phyloP scores from a whole-genome alignment of 2,113 vertebrate species.

The Miniopterus natalensis region DNA sequence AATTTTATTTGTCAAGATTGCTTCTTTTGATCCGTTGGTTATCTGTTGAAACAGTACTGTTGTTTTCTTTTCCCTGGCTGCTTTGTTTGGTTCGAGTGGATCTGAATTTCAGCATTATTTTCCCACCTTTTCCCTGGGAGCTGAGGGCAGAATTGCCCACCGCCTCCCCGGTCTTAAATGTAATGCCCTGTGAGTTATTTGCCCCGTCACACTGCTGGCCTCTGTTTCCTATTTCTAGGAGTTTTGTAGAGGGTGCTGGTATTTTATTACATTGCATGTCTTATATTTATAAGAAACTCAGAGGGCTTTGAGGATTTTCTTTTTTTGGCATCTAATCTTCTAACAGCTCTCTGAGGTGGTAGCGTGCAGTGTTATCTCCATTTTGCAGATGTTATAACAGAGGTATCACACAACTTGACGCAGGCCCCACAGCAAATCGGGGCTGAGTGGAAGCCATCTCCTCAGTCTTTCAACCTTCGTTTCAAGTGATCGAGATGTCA shows the following conservation, averaged over 20 bases:
- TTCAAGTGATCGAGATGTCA: background rate
- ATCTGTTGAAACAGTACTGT: background rate
- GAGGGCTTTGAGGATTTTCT: slow-evolving; percentile 74
- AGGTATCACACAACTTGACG: slow-evolving; percentile 24
- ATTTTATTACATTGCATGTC: slow-evolving; percentile 56
- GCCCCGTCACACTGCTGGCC: rapidly evolving
- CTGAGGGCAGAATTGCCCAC: background rate
- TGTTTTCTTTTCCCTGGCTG: background rate
- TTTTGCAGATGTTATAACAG: slow-evolving; percentile 72
- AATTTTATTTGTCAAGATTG: background rate
- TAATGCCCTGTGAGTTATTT: too few relatives aligned
- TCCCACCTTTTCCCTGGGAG: background rate
- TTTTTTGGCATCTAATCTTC: slow-evolving; percentile 70
- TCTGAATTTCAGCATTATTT: slow-evolving; percentile 7
- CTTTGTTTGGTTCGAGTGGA: slow-evolving; percentile 47
- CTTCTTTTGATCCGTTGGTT: background rate
- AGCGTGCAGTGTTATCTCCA: slow-evolving; percentile 76
- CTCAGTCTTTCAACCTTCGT: slow-evolving; percentile 35
- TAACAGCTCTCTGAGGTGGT: slow-evolving; percentile 70
- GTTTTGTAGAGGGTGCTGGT: background rate
- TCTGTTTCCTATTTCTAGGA: slow-evolving; percentile 18
- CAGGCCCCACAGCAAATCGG: slow-evolving; percentile 19
- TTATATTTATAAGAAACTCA: slow-evolving; percentile 67
- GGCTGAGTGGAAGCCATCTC: background rate
- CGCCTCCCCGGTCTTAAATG: background rate